Evolutionary conservation across 2,888 invertebrate species (phyloP).

Genomic region (Macrosiphum euphorbiae): DNA sequence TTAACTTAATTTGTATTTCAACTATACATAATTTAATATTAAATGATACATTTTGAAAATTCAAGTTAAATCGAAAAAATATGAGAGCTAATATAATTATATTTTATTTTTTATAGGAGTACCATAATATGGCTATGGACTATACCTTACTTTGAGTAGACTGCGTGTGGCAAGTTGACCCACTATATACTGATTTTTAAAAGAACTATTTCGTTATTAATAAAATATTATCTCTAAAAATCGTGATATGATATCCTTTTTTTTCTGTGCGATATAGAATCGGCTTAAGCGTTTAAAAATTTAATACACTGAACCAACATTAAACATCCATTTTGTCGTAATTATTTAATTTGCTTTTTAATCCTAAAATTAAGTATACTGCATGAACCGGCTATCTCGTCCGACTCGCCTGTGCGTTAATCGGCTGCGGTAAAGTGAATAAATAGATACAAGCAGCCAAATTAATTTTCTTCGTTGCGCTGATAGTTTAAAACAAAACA

Average conservation of each 20-base stretch:
- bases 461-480: background rate
- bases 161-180: background rate
- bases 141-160: background rate
- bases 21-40: background rate
- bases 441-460: background rate
- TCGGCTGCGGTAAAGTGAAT: background rate
- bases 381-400: background rate
- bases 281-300: background rate
- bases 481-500: background rate
- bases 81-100: background rate
- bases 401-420: background rate
- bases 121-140: background rate
- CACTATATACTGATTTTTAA: background rate
- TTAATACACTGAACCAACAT: background rate
- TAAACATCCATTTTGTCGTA: background rate
- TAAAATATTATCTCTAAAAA: background rate
- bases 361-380: background rate
- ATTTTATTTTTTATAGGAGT: background rate
- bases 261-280: background rate
- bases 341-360: background rate
- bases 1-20: background rate
- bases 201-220: background rate
- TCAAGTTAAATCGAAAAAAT: background rate
- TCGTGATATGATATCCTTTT: background rate
- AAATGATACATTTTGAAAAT: background rate